A percentile compares a stretch with the other conserved stretches of the same genome.
These are phyloP conservation scores for Sanderia malayensis DNA, from an alignment of 30 jellyfish, hydroid and myxozoan genomes.

Conservation along the genomic window DNA sequence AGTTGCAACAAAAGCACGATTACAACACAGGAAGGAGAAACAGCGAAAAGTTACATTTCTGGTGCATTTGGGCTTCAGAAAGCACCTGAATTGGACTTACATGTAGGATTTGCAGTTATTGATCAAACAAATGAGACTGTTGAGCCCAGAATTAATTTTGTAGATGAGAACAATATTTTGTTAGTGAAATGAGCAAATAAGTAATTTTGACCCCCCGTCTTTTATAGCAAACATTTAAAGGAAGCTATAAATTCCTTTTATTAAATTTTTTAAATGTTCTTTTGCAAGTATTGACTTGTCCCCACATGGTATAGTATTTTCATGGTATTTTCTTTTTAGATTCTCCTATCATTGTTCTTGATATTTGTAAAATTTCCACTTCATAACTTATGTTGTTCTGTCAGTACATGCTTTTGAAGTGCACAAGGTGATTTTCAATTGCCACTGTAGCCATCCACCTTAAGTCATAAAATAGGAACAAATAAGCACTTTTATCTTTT, in stretches of 20 bases:
- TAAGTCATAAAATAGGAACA: too few relatives aligned
- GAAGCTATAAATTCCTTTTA: not conserved
- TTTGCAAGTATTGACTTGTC: too few relatives aligned
- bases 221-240: not conserved
- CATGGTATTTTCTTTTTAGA: too few relatives aligned
- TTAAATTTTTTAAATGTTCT: too few relatives aligned
- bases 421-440: too few relatives aligned
- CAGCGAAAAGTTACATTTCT: not conserved
- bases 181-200: not conserved
- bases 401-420: too few relatives aligned
- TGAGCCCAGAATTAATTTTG: not conserved
- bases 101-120: not conserved
- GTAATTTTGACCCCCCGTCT: not conserved
- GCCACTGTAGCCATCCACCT: too few relatives aligned
- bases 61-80: not conserved
- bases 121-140: not conserved
- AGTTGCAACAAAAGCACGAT: slow-evolving; percentile 3
- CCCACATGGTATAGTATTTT: too few relatives aligned
- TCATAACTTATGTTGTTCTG: too few relatives aligned
- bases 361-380: too few relatives aligned
- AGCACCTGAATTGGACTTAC: not conserved
- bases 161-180: not conserved
- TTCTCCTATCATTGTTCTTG: too few relatives aligned
- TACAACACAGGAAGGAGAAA: not conserved
- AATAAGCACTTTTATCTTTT: too few relatives aligned